Conservation (phyloP, 2,113 vertebrate species). For the Polyodon spathula region DNA sequence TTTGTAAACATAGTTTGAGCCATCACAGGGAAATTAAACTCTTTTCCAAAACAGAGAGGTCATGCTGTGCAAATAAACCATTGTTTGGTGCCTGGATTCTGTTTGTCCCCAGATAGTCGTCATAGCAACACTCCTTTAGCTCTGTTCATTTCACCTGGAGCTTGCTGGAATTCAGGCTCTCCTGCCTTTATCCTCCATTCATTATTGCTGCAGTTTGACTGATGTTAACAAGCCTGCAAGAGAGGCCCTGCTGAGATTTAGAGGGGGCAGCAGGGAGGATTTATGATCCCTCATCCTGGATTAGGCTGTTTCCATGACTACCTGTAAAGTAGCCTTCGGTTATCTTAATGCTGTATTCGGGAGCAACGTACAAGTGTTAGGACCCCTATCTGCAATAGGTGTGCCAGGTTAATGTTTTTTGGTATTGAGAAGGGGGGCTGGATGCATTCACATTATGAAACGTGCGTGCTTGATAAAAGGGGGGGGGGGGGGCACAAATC, state of each 20-base stretch:
- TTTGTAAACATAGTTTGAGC: conserved; percentile 9
- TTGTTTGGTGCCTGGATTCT: background rate
- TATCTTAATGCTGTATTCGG: too few species aligned
- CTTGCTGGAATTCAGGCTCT: background rate
- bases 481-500: background rate
- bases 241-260: background rate
- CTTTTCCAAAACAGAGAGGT: conserved; percentile 9
- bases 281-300: background rate
- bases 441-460: background rate
- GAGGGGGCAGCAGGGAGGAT: background rate
- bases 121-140: background rate
- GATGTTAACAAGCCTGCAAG: too few species aligned
- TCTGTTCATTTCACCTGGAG: background rate
- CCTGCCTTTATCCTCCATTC: background rate
- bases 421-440: background rate
- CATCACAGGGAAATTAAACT: conserved; percentile 10
- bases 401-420: background rate
- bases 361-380: too few species aligned
- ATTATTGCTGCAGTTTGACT: conserved; percentile 4
- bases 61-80: conserved; percentile 9
- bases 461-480: too few species aligned
- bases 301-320: conserved; percentile 8
- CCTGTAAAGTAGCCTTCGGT: background rate
- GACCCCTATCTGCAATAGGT: too few species aligned
- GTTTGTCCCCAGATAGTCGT: conserved; percentile 11